Base-by-base conservation (phyloP, 1,140 invertebrate species). In the Anastrepha obliqua region DNA sequence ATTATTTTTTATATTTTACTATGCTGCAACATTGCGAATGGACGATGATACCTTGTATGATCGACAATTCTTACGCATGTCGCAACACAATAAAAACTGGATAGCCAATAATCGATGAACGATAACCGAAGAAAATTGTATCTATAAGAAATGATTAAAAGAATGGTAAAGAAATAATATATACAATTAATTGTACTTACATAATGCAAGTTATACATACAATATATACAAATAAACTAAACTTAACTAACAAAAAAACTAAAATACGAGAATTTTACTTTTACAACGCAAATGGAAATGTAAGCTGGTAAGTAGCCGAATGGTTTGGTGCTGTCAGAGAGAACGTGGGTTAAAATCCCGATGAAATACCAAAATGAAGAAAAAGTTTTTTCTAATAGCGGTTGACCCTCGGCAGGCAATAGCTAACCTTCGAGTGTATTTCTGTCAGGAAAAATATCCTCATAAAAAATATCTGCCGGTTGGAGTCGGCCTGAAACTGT, bases 131-230 rank as follows among this genome's bases (percentile, higher is more conserved):
- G 51, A 42, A 81, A 81, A 9, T 15, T n/a, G n/a, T 81, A 55
- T 29, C 29, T 29, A 29, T 51, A 29, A 55, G 47, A 20, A 81
- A 55, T 17, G 13, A 17, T 44, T 74, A 42, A 47, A 81, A 81
- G n/a, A 9, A 55, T 81, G 47, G 44, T n/a, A 81, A 81, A 81
- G 51, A 81, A 47, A 74, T 74, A 51, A 70, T 70, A 44, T 42
- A 81, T 67, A 67, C 55, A 81, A 81, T 74, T 81, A 81, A 81
- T 81, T 81, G 74, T 81, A 81, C 74, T 81, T 81, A 81, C 44
- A 81, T 81, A 81, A 81, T 81, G 74, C 47, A 81, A 81, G 47
- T 55, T 81, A 81, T 81, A 81, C 47, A 81, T 55, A 81, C 67
- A 74, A 74, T n/a, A 74, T 74, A 74, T 74, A 74, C 44, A 51